A percentile compares a stretch with the other conserved stretches of the same genome.
These are phyloP conservation scores for Echeneis naucrates DNA, from an alignment of 2,797 vertebrate genomes.

Conservation along the genomic window DNA sequence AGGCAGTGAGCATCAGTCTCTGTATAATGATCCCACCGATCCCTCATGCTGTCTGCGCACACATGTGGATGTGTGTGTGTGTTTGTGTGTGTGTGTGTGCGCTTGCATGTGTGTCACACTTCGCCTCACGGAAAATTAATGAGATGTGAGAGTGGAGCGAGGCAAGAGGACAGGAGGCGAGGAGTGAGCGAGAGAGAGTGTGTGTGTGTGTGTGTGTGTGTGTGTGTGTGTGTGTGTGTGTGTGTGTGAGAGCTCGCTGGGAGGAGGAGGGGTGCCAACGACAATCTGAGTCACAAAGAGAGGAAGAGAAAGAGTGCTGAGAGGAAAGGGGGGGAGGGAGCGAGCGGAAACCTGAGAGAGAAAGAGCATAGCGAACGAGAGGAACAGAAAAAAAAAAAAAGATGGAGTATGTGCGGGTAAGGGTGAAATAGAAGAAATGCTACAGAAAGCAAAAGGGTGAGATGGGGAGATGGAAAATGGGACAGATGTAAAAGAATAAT, in stretches of 20 bases:
- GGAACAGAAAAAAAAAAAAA: conserved; percentile 47
- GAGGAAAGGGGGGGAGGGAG: conserved; percentile 71
- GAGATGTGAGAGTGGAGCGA: conserved; percentile 81
- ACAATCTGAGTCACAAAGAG: conserved; percentile 85
- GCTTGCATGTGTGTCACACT: conserved; percentile 75
- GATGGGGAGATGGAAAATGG: conserved; percentile 37
- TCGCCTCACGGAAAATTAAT: conserved; percentile 83
- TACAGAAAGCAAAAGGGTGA: conserved; percentile 47
- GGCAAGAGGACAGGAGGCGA: conserved; percentile 59
- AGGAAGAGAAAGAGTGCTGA: conserved; percentile 78
- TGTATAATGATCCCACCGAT: conserved; percentile 78
- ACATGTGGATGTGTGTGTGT: conserved; percentile 7
- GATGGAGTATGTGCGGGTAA: conserved; percentile 49
- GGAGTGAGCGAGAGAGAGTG: conserved; percentile 8
- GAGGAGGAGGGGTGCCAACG: conserved; percentile 72
- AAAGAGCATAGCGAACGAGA: conserved; percentile 50
- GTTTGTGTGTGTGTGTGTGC: conserved; percentile 10
- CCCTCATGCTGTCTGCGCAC: conserved; percentile 71
- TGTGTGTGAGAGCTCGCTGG: conserved; percentile 32
- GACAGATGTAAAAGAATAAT: conserved; percentile 53
- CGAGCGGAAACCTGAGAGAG: conserved; percentile 73
- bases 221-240: conserved; percentile 9
- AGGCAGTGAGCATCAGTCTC: conserved; percentile 76
- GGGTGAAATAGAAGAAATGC: conserved; percentile 48
- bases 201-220: conserved; percentile 18